Base-by-base conservation (phyloP, 2,888 invertebrate genomes). In the Epinotia ramella region DNA sequence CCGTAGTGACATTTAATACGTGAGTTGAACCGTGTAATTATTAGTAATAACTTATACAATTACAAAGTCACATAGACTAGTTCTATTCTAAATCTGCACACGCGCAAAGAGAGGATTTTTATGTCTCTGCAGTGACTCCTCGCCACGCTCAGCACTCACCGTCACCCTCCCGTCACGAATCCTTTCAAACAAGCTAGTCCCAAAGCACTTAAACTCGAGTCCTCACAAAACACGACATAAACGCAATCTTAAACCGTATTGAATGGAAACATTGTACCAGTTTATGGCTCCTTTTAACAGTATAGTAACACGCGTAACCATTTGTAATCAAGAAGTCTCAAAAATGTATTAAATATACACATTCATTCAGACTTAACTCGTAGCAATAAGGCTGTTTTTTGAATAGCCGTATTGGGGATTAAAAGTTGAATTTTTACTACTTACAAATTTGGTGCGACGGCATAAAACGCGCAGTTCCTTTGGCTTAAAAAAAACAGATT, bases 401-500 rank as follows among this genome's bases (percentile, higher is more conserved):
- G 28, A 46, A 46, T 67, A 13, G 28, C 44, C 16, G 59, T 49
- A 40, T 59, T 57, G 57, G 18, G 18, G 20, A 28, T 66, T 46
- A 59, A 24, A 44, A 77, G 46, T 77, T 77, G 77, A 70, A 78
- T 69, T 77, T 82, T 81, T 80, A 83, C 78, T 78, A 76, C 73
- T 78, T 75, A 77, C 49, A 80, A 80, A 83, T 83, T 80, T 79
- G 76, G 79, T 78, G 81, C 70, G 78, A 78, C 76, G 78, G 28
- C 68, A 77, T 79, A 77, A 77, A 78, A 70, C 28, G 56, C 28
- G 56, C 68, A 71, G 67, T 73, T 64, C 69, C 77, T 73, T 77
- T 77, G 76, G 64, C 70, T 44, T 73, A 74, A 53, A 67, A 73
- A 73, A 76, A 78, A 78, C 74, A 77, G 71, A 76, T 78, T 78